These are phyloP conservation scores for Chiloscyllium plagiosum DNA, from an alignment of 2,113 vertebrate genomes.

Conservation along the genomic window DNA sequence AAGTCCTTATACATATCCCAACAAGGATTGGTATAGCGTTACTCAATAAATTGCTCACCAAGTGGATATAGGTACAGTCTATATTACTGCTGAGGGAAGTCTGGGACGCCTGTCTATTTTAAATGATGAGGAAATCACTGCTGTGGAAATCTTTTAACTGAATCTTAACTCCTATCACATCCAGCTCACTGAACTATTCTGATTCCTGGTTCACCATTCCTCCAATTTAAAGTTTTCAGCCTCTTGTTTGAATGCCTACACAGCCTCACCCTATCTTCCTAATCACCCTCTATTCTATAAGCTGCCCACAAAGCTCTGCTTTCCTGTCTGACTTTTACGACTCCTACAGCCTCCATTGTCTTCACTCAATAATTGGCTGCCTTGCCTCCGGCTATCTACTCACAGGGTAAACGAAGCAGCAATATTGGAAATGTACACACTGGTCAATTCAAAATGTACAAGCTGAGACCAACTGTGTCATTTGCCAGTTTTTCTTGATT, in stretches of 20 bases:
- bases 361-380: background rate
- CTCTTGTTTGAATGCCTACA: background rate
- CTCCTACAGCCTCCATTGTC: background rate
- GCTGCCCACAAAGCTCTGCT: background rate
- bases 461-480: no score
- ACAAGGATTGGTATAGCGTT: background rate
- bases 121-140: background rate
- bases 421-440: no score
- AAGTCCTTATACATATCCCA: background rate
- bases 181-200: background rate
- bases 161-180: background rate
- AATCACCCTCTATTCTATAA: background rate
- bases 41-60: background rate
- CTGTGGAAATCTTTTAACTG: background rate
- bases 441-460: no score
- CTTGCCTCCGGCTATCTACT: background rate
- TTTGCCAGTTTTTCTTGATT: no score
- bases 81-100: background rate
- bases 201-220: background rate
- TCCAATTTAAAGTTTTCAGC: background rate
- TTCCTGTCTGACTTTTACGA: background rate
- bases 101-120: background rate
- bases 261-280: background rate
- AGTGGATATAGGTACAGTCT: background rate
- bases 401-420: no score